Conservation (phyloP, 2,113 vertebrate genomes). For the Picathartes gymnocephalus region DNA sequence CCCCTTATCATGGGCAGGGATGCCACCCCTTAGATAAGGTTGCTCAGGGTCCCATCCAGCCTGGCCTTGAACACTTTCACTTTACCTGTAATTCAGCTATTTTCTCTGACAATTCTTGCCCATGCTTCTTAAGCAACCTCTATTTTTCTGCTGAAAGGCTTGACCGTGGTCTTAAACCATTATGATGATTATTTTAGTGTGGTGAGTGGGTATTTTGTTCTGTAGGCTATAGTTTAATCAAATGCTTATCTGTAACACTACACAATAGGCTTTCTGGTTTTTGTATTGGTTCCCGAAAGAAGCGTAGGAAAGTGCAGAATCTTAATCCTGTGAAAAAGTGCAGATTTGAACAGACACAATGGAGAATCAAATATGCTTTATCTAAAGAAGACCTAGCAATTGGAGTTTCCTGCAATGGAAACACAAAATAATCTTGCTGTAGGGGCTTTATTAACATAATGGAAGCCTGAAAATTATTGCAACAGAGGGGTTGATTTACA, state of each 20-base stretch:
- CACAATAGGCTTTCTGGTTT: conserved; percentile 41
- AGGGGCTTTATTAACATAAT: conserved; percentile 58
- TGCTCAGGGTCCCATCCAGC: background rate
- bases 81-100: background rate
- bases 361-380: conserved; percentile 32
- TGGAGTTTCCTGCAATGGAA: conserved; percentile 34
- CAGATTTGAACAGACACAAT: conserved; percentile 36
- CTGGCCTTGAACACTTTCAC: background rate
- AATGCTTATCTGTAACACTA: conserved; percentile 44
- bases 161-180: conserved; percentile 5
- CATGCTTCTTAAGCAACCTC: background rate
- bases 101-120: background rate
- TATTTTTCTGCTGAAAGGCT: background rate
- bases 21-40: background rate
- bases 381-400: conserved; percentile 25
- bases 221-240: conserved; percentile 52
- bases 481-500: conserved; percentile 21
- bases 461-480: conserved; percentile 41
- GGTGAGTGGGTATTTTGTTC: conserved; percentile 52
- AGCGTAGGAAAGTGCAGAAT: conserved; percentile 3
- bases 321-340: conserved; percentile 38
- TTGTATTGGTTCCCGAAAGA: conserved; percentile 29
- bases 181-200: conserved; percentile 40
- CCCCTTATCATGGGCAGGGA: background rate
- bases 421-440: conserved; percentile 55